Conservation (phyloP, 2,113 vertebrate genomes). For the Pandion haliaetus region DNA sequence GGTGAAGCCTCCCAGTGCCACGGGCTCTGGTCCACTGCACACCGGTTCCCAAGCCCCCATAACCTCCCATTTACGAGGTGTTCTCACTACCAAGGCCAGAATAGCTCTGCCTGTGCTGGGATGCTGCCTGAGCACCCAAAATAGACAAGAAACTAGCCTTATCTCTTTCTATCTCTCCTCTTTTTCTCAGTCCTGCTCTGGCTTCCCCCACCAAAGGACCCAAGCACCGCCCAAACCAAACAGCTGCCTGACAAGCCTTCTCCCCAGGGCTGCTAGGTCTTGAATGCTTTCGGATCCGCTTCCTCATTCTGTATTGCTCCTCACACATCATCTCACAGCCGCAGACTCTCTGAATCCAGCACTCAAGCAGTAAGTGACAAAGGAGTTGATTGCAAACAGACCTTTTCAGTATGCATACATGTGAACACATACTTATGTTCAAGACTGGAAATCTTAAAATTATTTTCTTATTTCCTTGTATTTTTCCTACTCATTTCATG, state of each 20-base stretch:
- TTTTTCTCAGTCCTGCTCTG: not conserved
- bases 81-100: not conserved
- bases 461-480: not conserved
- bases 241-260: not conserved
- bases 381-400: slow-evolving; percentile 35
- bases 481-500: not conserved
- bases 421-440: not conserved
- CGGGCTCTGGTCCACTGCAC: accelerated
- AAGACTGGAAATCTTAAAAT: not conserved
- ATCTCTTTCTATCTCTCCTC: not conserved
- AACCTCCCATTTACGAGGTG: not conserved
- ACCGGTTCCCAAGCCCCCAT: accelerated
- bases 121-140: not conserved
- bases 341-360: not conserved
- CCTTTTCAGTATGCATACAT: not conserved
- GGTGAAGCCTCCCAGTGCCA: not conserved
- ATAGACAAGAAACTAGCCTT: not conserved
- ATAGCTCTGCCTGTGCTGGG: not conserved
- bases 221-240: not conserved
- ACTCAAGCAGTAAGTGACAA: slow-evolving; percentile 18
- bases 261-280: not conserved
- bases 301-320: not conserved
- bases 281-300: not conserved
- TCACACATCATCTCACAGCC: not conserved
- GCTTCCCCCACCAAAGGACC: not conserved